phyloP scores from a whole-genome alignment of 2,113 vertebrate species.

The Upupa epops region DNA sequence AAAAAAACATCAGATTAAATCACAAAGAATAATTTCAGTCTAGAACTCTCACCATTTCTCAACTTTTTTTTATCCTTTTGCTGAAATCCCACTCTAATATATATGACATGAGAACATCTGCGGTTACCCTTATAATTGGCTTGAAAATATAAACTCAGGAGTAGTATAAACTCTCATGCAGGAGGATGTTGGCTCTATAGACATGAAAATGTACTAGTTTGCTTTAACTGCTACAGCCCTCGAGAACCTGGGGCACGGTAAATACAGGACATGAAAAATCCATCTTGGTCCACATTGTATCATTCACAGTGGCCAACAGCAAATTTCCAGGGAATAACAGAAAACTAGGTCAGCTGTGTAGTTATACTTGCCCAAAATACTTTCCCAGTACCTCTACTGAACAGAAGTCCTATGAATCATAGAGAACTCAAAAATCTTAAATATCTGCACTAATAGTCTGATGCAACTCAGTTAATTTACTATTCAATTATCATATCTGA shows the following conservation, averaged over 20 bases:
- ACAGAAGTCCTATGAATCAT: background rate
- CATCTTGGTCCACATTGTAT: background rate
- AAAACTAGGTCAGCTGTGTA: background rate
- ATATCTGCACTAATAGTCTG: background rate
- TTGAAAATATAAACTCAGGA: background rate
- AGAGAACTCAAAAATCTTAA: background rate
- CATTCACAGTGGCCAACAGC: background rate
- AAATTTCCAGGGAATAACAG: background rate
- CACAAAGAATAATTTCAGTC: background rate
- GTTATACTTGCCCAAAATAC: background rate
- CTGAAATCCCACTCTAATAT: background rate
- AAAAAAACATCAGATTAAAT: constrained; percentile 13
- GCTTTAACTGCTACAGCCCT: background rate
- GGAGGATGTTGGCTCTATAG: background rate
- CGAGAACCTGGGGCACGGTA: background rate
- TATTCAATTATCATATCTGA: background rate
- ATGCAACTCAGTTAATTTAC: background rate
- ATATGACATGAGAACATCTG: background rate
- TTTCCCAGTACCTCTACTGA: background rate
- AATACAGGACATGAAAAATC: background rate
- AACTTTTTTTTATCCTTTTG: background rate
- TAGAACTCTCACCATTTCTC: background rate
- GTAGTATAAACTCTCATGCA: background rate
- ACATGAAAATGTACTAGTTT: background rate
- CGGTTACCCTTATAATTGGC: background rate